Conservation (phyloP, 2,113 vertebrate genomes). For the Acrocephalus kingi region DNA sequence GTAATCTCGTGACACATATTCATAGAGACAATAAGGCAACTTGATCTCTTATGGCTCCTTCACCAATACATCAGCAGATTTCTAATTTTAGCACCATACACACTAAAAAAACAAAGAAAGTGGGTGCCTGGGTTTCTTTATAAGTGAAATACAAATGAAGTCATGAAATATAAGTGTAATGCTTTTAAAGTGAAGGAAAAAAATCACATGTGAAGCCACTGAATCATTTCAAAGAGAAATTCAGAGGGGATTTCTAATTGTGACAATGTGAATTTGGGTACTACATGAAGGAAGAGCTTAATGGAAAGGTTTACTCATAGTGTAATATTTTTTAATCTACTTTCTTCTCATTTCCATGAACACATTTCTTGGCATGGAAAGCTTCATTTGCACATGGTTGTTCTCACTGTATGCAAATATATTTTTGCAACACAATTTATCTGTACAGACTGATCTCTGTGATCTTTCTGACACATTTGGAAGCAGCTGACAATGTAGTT, state of each 20-base stretch:
- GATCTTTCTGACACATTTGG: constrained; percentile 37
- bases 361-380: not conserved
- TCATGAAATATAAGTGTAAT: not conserved
- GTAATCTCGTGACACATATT: not conserved
- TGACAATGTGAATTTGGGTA: not conserved
- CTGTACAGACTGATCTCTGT: constrained; percentile 42
- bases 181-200: not conserved
- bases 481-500: constrained; percentile 28
- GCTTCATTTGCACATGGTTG: not conserved
- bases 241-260: not conserved
- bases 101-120: not conserved
- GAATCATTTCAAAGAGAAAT: not conserved
- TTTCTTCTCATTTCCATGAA: constrained; percentile 14
- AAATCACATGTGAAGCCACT: not conserved
- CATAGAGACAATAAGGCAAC: not conserved
- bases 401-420: constrained; percentile 35
- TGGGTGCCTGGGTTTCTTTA: not conserved
- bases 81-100: not conserved
- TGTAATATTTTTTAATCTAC: not conserved
- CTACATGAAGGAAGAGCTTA: not conserved
- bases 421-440: constrained; percentile 28
- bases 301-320: not conserved
- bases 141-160: not conserved
- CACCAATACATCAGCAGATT: not conserved
- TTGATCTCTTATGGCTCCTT: not conserved